Evolutionary conservation across 2,888 invertebrate genomes (phyloP).

Genomic region (Branchipolynoe longqiensis): DNA sequence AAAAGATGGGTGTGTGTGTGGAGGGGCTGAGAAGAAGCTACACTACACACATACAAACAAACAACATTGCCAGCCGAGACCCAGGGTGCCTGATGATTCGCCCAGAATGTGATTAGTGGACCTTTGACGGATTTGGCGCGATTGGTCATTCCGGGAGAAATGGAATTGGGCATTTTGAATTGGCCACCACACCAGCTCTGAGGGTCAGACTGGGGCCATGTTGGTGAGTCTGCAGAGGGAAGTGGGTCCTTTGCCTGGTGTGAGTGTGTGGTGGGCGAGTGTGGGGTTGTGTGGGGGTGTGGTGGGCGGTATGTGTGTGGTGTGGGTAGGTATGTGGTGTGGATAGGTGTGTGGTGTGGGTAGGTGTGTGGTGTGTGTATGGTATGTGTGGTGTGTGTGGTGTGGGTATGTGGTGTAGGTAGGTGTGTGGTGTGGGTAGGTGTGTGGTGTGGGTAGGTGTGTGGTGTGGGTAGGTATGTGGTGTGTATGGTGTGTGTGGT

Average conservation of each 20-base stretch:
- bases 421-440: no score
- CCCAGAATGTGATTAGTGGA: neutral
- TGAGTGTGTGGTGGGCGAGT: neutral
- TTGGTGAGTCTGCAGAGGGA: no score
- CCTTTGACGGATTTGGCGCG: neutral
- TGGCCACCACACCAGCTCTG: neutral
- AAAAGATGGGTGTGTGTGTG: no score
- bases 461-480: no score
- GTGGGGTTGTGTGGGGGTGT: neutral
- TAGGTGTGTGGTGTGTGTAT: neutral
- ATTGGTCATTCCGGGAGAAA: constrained; percentile 2
- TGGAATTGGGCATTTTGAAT: constrained; percentile 27
- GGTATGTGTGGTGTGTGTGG: neutral
- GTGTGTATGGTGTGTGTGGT: no score
- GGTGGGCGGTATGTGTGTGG: neutral
- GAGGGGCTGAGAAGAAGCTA: no score
- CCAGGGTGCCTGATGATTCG: neutral
- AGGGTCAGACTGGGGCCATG: neutral
- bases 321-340: neutral
- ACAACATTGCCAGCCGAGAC: no score
- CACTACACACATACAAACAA: no score
- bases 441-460: neutral
- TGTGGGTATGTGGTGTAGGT: no score
- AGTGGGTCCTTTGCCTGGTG: no score
- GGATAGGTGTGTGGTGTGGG: no score